Base-by-base conservation (phyloP, 2,888 invertebrate species). In the Drosophila nr. perissopoda region DNA sequence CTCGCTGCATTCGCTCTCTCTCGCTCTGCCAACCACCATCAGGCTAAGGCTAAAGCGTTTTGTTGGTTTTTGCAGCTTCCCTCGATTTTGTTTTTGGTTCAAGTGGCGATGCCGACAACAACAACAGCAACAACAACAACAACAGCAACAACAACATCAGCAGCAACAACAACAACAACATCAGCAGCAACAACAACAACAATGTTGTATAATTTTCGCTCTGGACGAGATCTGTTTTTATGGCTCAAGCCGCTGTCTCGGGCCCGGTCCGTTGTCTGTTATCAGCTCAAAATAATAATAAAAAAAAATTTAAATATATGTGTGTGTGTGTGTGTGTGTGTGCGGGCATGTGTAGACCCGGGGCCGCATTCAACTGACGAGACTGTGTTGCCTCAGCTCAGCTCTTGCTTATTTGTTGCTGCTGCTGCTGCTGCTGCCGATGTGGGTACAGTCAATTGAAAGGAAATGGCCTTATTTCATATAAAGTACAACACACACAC, bases 281-380 rank as follows among this genome's bases (percentile, higher is more conserved):
- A 87, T 87, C 87, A 87, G 91, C 91, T 91, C 91, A 78, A 80
- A 90, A 87, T 90, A 91, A 87, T 90, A 91, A 88, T 86, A 87
- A 89, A 89, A 89, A 90, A 89, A 86, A 89, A 90, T 89, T 87
- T 91, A 88, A 91, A 91, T 87, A 91, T 69, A 62, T 73, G 52
- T 65, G 42, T 52, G 53, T 52, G 46, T 53, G 18, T 51, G 31
- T 48, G 34, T 70, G 53, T 71, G 51, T 64, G 42, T 54, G 83
- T 79, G 82, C 74, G 79, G 84, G 71, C 85, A 82, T 76, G 76
- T 80, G 70, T 78, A 77, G 81, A 78, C 78, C 61, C 89, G 89
- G 83, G 74, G 79, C 88, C 70, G 82, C 59, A 75, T 46, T 46
- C 46, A 72, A 67, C 71, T 75, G 75, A 34, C 56, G 56, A 54